Percentiles rank a stretch among this genome's conserved stretches.
phyloP scores from a whole-genome alignment of 53 echinoderm and acorn worm species.

The Henricia sp. region DNA sequence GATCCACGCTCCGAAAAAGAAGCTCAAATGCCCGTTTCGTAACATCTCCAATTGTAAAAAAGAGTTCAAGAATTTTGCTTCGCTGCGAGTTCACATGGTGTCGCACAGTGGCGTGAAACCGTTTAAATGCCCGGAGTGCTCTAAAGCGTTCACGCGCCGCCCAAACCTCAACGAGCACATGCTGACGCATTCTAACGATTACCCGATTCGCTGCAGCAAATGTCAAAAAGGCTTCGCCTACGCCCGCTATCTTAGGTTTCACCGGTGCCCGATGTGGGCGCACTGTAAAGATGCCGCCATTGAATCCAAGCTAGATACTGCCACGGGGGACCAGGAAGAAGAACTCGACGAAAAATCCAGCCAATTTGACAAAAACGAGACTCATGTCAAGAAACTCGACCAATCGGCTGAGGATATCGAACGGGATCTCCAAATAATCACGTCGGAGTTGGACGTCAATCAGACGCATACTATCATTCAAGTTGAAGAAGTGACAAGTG shows the following conservation, averaged over 20 bases:
- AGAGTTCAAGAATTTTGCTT: conserved; percentile 90
- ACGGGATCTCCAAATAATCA: conserved; percentile 31
- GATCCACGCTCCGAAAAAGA: conserved; percentile 83
- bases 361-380: neutral
- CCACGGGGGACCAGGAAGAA: neutral
- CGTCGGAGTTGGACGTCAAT: conserved; percentile 18
- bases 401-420: conserved; percentile 33
- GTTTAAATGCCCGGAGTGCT: conserved; percentile 90
- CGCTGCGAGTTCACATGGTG: conserved; percentile 92
- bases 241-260: conserved; percentile 52
- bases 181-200: conserved; percentile 85
- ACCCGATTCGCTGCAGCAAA: conserved; percentile 78
- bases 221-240: conserved; percentile 91
- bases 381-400: conserved; percentile 7
- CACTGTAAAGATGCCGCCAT: conserved; percentile 43
- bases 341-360: neutral
- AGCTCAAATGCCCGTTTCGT: conserved; percentile 87
- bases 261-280: conserved; percentile 56
- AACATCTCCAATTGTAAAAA: conserved; percentile 79
- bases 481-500: conserved; percentile 30
- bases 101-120: conserved; percentile 97
- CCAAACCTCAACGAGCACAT: conserved; percentile 88
- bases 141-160: conserved; percentile 78
- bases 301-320: neutral
- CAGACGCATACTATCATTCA: conserved; percentile 12